Base-by-base conservation (phyloP, 2,888 invertebrate genomes). In the Dicycla oo region DNA sequence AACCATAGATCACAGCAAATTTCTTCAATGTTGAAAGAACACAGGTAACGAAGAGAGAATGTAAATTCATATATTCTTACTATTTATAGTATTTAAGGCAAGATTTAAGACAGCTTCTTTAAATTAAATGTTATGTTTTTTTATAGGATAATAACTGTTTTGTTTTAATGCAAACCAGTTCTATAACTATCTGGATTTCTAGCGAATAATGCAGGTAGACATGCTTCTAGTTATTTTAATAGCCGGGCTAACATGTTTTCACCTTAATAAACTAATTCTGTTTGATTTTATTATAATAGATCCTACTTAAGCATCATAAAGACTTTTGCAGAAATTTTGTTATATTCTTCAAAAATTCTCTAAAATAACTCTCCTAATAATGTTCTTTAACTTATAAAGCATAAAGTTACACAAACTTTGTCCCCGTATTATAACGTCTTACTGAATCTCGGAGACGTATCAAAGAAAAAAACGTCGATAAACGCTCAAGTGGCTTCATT, bases 401-500 rank as follows among this genome's bases (percentile, higher is more conserved):
- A 62, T 51, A 71, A 75, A 81, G 38, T 66, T 64, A 56, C 47
- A 63, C 45, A 72, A 79, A 86, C 83, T 86, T 85, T 76, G 78
- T 61, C 57, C 30, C 7, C 69, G 49, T 79, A 69, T 77, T 85
- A 88, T 85, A 87, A 90, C 86, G 86, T 86, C 68, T 78, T 86
- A 83, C 84, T 76, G 80, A 84, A 86, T 81, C 78, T 82, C 47
- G 78, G 73, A 86, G 81, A 84, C 82, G 82, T 87, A 88, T 88
- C 88, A 88, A 85, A 87, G 87, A 86, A 88, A 88, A 82, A 84
- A 86, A 90, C 83, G 86, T 86, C 86, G 86, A 88, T 90, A 88
- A 88, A 90, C 77, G 86, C 84, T 87, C 86, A 90, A 91, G 87
- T 88, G 87, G 86, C 87, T 89, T 91, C 88, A 90, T 92, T 93